A percentile compares a stretch with the other conserved stretches of the same genome.
phyloP scores from a whole-genome alignment of 2,797 vertebrate species.

The Acanthopagrus latus region DNA sequence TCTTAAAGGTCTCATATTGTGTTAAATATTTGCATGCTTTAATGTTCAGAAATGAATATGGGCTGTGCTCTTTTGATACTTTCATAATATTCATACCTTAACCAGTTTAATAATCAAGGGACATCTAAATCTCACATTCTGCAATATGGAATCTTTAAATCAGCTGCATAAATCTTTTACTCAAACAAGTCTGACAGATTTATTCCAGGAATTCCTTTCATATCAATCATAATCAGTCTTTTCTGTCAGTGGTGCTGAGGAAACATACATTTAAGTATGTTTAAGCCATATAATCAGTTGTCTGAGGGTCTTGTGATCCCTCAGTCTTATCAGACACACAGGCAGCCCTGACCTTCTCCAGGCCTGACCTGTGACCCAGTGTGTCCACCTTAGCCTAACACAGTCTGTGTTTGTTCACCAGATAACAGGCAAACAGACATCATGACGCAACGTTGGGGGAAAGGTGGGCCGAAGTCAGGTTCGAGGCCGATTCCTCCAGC shows the following conservation, averaged over 20 bases:
- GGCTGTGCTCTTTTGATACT: too few relatives aligned
- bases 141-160: too few relatives aligned
- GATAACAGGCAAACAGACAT: not conserved
- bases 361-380: conserved; percentile 2
- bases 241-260: not conserved
- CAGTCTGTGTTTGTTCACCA: conserved; percentile 5
- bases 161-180: too few relatives aligned
- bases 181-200: not conserved
- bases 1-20: too few relatives aligned
- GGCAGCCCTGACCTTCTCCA: not conserved
- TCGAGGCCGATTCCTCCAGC: not conserved
- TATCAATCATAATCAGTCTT: not conserved
- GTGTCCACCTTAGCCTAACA: conserved; percentile 23
- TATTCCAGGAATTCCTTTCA: not conserved
- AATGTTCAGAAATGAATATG: too few relatives aligned
- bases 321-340: conserved; percentile 1
- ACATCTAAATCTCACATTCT: too few relatives aligned
- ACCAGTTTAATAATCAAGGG: too few relatives aligned
- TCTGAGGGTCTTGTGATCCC: not conserved
- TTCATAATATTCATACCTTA: too few relatives aligned
- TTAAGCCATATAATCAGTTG: not conserved
- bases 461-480: not conserved
- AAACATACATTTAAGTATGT: not conserved
- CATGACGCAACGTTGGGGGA: not conserved
- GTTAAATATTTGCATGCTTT: too few relatives aligned